Base-by-base conservation (phyloP, 2,113 vertebrate species). In the Lagopus leucura region DNA sequence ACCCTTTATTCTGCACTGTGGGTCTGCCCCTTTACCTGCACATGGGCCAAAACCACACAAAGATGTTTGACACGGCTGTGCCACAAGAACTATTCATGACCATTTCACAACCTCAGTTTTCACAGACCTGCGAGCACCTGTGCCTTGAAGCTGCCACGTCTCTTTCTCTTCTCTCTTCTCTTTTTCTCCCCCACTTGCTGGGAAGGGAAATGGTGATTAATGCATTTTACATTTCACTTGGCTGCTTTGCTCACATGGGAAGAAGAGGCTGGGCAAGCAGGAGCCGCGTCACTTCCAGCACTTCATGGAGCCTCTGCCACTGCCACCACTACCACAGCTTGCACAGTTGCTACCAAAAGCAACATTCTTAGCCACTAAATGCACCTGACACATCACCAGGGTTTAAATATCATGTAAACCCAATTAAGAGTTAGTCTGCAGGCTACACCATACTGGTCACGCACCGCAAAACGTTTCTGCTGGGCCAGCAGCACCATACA, bases 121-220 rank as follows among this genome's bases (percentile, higher is more conserved):
- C 25, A 24, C 45, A 60, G 38, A 73, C 3, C 45, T 69, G 58
- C 52, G 82, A 84, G 63, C n/a, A 13, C 2, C 58, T 2, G 65
- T 69, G 48, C 7, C 30, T 45, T 32, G 40, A 92, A 82, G 32
- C 38, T 64, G 25, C 6, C 0, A 0, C 1, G 7, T 50, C 10
- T 61, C 24, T 24, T 34, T 30, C 52, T 70, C 34, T 21, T 65
- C 27, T 66, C 12, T 34, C 22, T 30, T 10, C 14, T 16, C 17
- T 30, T 43, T 65, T 77, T 40, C 71, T 71, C 16, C 18, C 6
- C 2, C 7, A 13, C 13, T 45, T 24, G 48, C 61, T 20, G 28
- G 50, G 67, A 82, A 58, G 16, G 42, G 45, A 76, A 66, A 54
- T 8, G 5, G 45, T 30, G 60, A 30, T 30, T 18, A 58, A 65